A percentile compares a stretch with the other conserved stretches of the same genome.
phyloP scores from a whole-genome alignment of 1,140 invertebrate genomes.

The Tetramorium simillimum region DNA sequence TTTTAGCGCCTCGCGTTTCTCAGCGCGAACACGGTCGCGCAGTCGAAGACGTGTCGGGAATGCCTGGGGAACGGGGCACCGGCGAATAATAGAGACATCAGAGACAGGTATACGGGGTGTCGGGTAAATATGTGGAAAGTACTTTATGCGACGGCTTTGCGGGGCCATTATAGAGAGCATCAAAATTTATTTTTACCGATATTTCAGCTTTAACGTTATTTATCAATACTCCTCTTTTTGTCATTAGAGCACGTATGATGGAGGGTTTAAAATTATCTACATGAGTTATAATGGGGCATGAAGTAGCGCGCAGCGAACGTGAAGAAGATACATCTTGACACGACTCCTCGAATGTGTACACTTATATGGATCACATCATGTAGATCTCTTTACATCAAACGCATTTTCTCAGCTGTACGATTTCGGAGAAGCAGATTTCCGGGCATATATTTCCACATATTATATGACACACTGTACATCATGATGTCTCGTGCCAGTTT shows the following conservation, averaged over 20 bases:
- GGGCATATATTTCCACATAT: neutral
- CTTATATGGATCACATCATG: neutral
- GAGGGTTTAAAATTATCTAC: neutral
- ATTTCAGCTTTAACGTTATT: neutral
- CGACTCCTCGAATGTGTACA: neutral
- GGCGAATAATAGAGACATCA: neutral
- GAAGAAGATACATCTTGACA: neutral
- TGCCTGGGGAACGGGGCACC: neutral
- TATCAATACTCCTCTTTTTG: neutral
- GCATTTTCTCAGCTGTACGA: neutral
- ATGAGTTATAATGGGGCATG: neutral
- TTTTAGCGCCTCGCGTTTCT: conserved; percentile 43
- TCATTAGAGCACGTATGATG: neutral
- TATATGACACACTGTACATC: neutral
- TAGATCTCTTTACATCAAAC: neutral
- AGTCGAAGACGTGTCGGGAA: conserved; percentile 48
- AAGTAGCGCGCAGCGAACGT: neutral
- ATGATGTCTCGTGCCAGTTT: too few species aligned
- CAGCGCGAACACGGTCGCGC: neutral
- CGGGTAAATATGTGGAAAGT: neutral
- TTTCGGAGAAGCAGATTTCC: neutral
- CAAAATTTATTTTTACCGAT: conserved; percentile 9
- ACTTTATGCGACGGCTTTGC: neutral
- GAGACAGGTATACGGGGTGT: neutral
- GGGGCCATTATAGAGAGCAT: neutral